A percentile compares a stretch with the other conserved stretches of the same genome.
Conservation (phyloP, 2,888 invertebrate species). For the Scaptomyza caliginosa region DNA sequence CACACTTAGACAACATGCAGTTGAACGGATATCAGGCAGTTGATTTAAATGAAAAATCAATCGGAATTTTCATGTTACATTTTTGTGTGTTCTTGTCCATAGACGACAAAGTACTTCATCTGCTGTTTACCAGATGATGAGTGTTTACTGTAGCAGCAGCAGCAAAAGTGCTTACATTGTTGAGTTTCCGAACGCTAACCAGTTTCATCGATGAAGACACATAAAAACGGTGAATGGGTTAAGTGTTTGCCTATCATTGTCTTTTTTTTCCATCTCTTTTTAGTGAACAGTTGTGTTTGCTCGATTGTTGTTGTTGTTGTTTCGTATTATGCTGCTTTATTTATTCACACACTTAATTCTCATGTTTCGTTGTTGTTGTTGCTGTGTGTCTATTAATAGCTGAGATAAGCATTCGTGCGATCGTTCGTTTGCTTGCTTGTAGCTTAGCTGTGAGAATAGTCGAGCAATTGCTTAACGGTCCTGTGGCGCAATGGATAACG, state of each 20-base stretch:
- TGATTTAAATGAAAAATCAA: conserved; percentile 52
- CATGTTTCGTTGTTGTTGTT: conserved; percentile 31
- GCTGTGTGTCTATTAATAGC: conserved; percentile 50
- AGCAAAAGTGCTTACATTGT: conserved; percentile 6
- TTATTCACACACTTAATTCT: conserved; percentile 41
- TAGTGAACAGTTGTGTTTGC: conserved; percentile 2
- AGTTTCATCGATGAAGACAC: conserved; percentile 30
- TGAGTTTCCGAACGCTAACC: conserved; percentile 34
- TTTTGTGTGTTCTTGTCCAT: conserved; percentile 14
- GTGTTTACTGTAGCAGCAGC: conserved; percentile 25
- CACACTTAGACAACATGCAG: neutral
- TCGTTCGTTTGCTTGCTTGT: conserved; percentile 14
- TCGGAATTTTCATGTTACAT: conserved; percentile 55
- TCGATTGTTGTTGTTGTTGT: conserved; percentile 8
- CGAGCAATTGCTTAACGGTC: conserved; percentile 40
- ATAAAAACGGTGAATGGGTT: conserved; percentile 10
- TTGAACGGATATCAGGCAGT: conserved; percentile 60
- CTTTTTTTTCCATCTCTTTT: conserved; percentile 1
- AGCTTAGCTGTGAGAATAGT: neutral
- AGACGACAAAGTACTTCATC: conserved; percentile 7
- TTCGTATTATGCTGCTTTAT: conserved; percentile 33
- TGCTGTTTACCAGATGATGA: conserved; percentile 6
- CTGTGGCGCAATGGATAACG: conserved; percentile 84
- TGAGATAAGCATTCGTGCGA: conserved; percentile 32
- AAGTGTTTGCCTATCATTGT: conserved; percentile 6